Evolutionary conservation across 2,797 vertebrate genomes (phyloP), one percentile per base, ranked within the genome.

Genomic region (Pseudomugil tenellus): DNA sequence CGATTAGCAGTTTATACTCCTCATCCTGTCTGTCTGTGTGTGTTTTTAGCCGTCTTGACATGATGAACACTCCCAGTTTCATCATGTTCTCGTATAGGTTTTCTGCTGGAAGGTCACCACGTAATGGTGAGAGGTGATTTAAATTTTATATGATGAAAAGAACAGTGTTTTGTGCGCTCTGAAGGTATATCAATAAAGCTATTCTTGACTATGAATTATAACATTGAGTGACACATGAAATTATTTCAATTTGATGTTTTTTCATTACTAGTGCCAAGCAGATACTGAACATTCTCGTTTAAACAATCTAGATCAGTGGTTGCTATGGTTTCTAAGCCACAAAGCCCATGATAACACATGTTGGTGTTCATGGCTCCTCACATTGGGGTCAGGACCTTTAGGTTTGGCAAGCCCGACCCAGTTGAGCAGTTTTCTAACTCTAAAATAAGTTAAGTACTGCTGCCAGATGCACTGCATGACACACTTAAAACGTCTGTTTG

Each of bases 21-120:
- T 76, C 67, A 92, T 91, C 88, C 89, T 90, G 85, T 88, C 57
- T 63, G 56, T 77, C 64, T 72, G 67, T 63, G 48, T 35, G 58
- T 51, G 41, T 64, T 58, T 49, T 49, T 51, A 25, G 13, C 25
- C 5, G 13, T 52, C 13, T 56, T 49, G 51, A 39, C 25, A 59
- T 21, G 41, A 26, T 53, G 61, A 49, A 2, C 29, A 48, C 59
- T 56, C 52, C 67, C 29, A 23, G 16, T 74, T 67, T 70, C 0
- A 14, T 52, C 43, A 57, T 67, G 66, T 76, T 49, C 51, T 77
- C 70, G 69, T 53, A 16, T 51, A 66, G 76, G 57, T 52, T 13
- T 67, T 78, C 53, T 19, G 51, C 72, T 67, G 71, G 58, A 70
- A 69, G 79, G 72, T 77, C 69, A 75, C 25, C 55, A 32, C 64